Conservation (phyloP, 2,113 vertebrate genomes). For the Rhinichthys klamathensis region DNA sequence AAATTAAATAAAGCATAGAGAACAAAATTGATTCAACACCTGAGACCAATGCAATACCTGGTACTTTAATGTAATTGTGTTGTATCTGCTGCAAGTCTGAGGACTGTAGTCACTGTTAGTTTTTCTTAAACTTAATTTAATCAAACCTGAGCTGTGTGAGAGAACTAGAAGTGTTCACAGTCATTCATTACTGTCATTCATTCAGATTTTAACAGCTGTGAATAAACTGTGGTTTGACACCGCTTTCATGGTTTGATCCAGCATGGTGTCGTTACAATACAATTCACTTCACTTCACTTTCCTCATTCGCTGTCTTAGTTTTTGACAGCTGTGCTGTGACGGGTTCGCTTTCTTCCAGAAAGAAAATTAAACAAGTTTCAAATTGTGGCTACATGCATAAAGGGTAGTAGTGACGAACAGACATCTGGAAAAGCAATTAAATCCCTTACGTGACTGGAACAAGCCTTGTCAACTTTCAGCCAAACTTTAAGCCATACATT, state of each 20-base stretch:
- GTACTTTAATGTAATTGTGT: neutral
- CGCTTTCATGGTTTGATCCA: neutral
- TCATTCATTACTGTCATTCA: neutral
- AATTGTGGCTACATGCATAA: neutral
- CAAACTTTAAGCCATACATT: constrained; percentile 47
- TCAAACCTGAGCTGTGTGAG: neutral
- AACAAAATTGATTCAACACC: neutral
- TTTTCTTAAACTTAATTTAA: neutral
- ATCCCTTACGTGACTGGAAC: neutral
- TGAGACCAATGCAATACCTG: constrained; percentile 16
- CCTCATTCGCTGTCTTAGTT: neutral
- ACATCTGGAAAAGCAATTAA: constrained; percentile 3
- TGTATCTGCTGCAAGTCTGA: neutral
- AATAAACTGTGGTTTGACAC: neutral
- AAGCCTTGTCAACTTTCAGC: constrained; percentile 11
- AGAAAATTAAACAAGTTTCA: neutral
- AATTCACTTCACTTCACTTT: neutral
- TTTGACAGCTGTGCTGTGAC: neutral
- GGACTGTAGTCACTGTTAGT: neutral
- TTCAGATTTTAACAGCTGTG: neutral
- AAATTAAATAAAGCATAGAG: neutral
- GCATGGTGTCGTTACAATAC: constrained; percentile 12
- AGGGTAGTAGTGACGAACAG: neutral
- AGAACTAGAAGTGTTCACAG: neutral
- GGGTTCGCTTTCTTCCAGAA: neutral